A percentile compares a stretch with the other conserved stretches of the same genome.
These are phyloP conservation scores for Aspidapion aeneum DNA, from an alignment of 2,888 invertebrate genomes.

Conservation along the genomic window DNA sequence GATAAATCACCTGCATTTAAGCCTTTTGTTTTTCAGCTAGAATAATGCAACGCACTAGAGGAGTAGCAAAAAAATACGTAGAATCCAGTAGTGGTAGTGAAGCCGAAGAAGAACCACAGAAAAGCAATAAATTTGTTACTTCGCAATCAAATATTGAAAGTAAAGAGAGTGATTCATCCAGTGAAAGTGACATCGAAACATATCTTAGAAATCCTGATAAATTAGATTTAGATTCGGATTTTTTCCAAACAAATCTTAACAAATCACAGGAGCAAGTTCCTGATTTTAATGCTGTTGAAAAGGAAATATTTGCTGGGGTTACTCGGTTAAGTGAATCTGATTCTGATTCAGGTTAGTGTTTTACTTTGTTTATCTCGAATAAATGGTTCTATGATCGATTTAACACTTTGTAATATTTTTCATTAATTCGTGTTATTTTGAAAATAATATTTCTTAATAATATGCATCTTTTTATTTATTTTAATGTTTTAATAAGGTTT, in stretches of 20 bases:
- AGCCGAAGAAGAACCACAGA: conserved; percentile 23
- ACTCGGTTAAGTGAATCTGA: conserved; percentile 41
- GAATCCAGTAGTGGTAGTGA: conserved; percentile 26
- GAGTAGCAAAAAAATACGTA: conserved; percentile 13
- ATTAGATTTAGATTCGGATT: conserved; percentile 54
- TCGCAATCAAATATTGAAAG: neutral
- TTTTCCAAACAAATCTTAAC: conserved; percentile 43
- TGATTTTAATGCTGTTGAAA: conserved; percentile 40
- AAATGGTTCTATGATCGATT: no score
- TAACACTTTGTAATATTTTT: no score
- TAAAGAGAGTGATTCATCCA: conserved; percentile 38
- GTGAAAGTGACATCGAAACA: conserved; percentile 52
- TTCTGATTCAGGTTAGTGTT: conserved; percentile 24
- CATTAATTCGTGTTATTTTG: no score
- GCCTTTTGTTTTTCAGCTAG: neutral
- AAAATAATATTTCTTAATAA: no score
- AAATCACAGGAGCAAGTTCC: conserved; percentile 17
- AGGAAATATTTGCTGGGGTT: conserved; percentile 39
- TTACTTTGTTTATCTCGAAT: no score
- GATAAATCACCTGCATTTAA: no score
- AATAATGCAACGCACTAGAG: conserved; percentile 20
- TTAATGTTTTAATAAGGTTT: no score
- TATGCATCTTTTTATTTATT: no score
- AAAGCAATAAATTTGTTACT: no score
- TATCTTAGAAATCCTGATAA: conserved; percentile 54